Base-by-base conservation (phyloP, 2,888 invertebrate species). In the Cerceris rybyensis region DNA sequence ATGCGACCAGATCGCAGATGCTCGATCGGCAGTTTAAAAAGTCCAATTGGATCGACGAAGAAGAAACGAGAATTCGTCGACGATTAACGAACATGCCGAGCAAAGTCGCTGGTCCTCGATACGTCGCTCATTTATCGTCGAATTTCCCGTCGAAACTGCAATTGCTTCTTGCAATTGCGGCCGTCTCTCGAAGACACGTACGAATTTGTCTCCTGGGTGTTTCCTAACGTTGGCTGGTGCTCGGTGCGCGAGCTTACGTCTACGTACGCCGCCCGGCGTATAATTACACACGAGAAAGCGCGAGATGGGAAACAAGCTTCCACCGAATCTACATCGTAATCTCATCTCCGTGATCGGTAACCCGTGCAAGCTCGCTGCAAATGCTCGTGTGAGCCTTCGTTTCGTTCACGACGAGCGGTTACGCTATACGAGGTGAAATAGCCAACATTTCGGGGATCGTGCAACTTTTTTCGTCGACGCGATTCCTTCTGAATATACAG, bases 171-270 rank as follows among this genome's bases (percentile, higher is more conserved):
- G 55, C 43, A 17, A 55, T 50, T 50, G 9, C 68, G 50, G 61
- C 66, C 57, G 28, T 42, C 28, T 52, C 46, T 61, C 58, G 50
- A 9, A 50, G 11, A n/a, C n/a, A n/a, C 50, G 50, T 65, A 65
- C 41, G 66, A 77, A 69, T 77, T 65, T 59, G 66, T 77, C 52
- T 63, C 60, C n/a, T 42, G 68, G 11, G 58, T 52, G 52, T 58
- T 61, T 39, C 52, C 46, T 14, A 43, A 55, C 46, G 28, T 65
- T 54, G 41, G 28, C 54, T 50, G 16, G 61, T 55, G 54, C 69
- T 61, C 46, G 13, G 11, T 16, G 66, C 64, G 46, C 39, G 77
- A 66, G 50, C 72, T 69, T 69, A 54, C 63, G 28, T 11, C 59
- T 52, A 41, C 46, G 59, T 58, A 57, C 57, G 61, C 64, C 54